A percentile compares a stretch with the other conserved stretches of the same genome.
These are phyloP conservation scores for Anorthoa munda DNA, from an alignment of 2,888 invertebrate species.

Conservation along the genomic window DNA sequence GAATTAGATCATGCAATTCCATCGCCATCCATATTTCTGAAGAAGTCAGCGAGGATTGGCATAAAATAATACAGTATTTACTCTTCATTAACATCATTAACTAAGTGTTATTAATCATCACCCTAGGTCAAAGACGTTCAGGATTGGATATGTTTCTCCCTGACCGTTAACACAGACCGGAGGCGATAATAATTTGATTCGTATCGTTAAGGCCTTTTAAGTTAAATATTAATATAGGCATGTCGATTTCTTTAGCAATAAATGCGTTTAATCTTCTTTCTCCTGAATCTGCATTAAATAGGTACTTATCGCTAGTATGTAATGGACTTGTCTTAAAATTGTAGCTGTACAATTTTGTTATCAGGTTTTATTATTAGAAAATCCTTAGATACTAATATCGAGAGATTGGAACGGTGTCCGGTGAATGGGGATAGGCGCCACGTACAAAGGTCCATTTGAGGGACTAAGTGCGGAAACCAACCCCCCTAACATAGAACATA, in stretches of 20 bases:
- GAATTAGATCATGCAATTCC: too few relatives aligned
- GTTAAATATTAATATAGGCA: not conserved
- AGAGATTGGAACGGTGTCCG: slow-evolving; percentile 13
- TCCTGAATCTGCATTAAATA: not conserved
- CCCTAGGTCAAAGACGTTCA: not conserved
- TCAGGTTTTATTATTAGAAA: not conserved
- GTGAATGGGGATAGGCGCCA: not conserved
- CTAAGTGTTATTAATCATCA: not conserved
- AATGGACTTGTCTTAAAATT: too few relatives aligned
- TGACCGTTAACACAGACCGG: too few relatives aligned
- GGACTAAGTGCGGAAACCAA: too few relatives aligned
- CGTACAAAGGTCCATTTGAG: too few relatives aligned
- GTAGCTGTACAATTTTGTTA: not conserved
- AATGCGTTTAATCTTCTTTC: too few relatives aligned
- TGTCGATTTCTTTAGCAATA: too few relatives aligned
- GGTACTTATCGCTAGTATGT: not conserved
- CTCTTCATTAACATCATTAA: not conserved
- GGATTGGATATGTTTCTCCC: not conserved
- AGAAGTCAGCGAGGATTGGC: not conserved
- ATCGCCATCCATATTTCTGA: not conserved
- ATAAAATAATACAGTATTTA: not conserved
- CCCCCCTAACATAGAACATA: too few relatives aligned
- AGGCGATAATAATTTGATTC: too few relatives aligned
- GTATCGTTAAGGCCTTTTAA: too few relatives aligned
- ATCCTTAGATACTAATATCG: not conserved